Base-by-base conservation (phyloP, 2,888 invertebrate species). In the Ochropleura leucogaster region DNA sequence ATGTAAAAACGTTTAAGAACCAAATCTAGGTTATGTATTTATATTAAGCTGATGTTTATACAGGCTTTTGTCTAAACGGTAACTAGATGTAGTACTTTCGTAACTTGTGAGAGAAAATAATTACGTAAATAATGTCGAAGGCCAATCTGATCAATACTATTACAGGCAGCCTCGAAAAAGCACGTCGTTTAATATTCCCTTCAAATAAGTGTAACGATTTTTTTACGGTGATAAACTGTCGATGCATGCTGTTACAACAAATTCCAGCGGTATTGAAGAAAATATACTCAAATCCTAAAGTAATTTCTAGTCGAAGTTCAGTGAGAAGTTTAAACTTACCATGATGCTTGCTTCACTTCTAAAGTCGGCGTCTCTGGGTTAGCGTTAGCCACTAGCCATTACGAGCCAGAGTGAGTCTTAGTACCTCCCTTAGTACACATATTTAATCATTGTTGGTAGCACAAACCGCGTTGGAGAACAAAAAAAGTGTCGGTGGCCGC, bases 401-500 rank as follows among this genome's bases (percentile, higher is more conserved):
- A 81, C 71, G 74, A 55, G 49, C 75, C 47, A 63, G 74, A 77
- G 79, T 75, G 69, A 77, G 73, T 77, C 68, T 85, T 79, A 76
- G 59, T 40, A 74, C 75, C 75, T 65, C 46, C 40, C 18, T 59
- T 49, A 74, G 79, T 76, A 82, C 81, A 87, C 80, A 83, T 87
- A 90, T 91, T 92, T 91, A 90, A 93, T 92, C 90, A 92, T 93
- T 89, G 91, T 90, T 89, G 90, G 89, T 86, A 88, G 89, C 90
- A 89, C 89, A 90, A 92, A 90, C 86, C 87, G 87, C 87, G 89
- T 85, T 89, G 91, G 92, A 89, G 91, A 90, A 90, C 91, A 93
- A 94, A 95, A n/a, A 95, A 94, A 92, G 91, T 91, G 92, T 87
- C 87, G 79, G 90, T 89, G 89, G 92, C 89, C 90, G 86, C 90